phyloP scores from a whole-genome alignment of 35 echinoderm and acorn worm species.

The Acanthaster planci region DNA sequence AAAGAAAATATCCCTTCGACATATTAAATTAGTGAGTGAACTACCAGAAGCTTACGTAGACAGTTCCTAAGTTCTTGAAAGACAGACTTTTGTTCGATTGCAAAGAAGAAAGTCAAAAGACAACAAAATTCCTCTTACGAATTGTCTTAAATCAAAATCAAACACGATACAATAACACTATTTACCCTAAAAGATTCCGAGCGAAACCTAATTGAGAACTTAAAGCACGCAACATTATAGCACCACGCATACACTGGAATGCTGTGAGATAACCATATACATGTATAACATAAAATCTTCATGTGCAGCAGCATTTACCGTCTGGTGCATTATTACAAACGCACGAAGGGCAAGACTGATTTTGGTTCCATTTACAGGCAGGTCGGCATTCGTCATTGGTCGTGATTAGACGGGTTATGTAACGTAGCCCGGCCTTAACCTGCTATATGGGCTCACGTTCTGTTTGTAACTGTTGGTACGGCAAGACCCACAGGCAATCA shows the following conservation, averaged over 20 bases:
- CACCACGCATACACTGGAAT: conserved; percentile 7
- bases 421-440: neutral
- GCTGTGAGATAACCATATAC: neutral
- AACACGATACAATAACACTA: neutral
- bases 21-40: too few species aligned
- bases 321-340: neutral
- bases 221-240: conserved; percentile 5
- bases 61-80: neutral
- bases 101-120: conserved; percentile 5
- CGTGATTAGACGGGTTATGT: neutral
- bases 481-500: too few species aligned
- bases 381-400: neutral
- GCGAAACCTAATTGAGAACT: too few species aligned
- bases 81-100: conserved; percentile 26
- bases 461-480: too few species aligned
- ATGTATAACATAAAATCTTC: neutral
- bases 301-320: neutral
- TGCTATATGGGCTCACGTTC: neutral
- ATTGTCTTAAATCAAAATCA: neutral
- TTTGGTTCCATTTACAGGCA: neutral
- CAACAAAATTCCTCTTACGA: neutral
- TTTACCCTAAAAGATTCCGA: neutral
- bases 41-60: neutral
- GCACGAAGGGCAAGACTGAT: neutral
- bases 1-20: too few species aligned